Conservation (phyloP, 1,140 invertebrate genomes). For the Brachionus asplanchnoidis region DNA sequence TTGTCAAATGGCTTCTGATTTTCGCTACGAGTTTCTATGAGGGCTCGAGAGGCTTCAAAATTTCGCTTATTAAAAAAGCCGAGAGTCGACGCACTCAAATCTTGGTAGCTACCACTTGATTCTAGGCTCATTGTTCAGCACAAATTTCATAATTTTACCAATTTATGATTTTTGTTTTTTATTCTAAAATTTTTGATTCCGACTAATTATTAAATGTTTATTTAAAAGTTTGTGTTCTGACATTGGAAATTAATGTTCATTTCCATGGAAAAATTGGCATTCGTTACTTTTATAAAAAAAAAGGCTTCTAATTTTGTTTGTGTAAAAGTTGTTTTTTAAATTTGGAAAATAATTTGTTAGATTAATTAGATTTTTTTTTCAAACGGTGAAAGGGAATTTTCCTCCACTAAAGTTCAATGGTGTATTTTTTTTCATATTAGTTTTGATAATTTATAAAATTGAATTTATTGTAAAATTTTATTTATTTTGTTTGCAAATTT, state of each 20-base stretch:
- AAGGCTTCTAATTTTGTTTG: neutral
- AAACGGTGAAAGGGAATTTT: neutral
- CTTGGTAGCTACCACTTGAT: conserved; percentile 7
- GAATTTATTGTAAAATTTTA: too few species aligned
- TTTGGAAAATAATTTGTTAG: neutral
- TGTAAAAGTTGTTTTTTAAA: neutral
- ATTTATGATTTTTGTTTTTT: neutral
- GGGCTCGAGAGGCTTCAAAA: neutral
- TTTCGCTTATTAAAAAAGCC: neutral
- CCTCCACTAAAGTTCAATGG: neutral
- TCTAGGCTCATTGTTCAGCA: neutral
- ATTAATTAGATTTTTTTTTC: neutral
- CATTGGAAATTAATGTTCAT: neutral
- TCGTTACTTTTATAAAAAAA: neutral
- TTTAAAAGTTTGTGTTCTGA: neutral
- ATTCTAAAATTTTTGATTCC: neutral
- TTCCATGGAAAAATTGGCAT: conserved; percentile 19
- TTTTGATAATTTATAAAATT: too few species aligned
- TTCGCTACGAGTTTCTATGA: conserved; percentile 8
- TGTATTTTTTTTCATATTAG: too few species aligned
- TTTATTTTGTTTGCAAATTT: too few species aligned
- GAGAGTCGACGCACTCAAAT: neutral
- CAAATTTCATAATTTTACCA: neutral
- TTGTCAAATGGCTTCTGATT: neutral
- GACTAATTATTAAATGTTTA: conserved; percentile 24